Evolutionary conservation across 2,113 vertebrate species (phyloP).

Genomic region (Lichenostomus cassidix): DNA sequence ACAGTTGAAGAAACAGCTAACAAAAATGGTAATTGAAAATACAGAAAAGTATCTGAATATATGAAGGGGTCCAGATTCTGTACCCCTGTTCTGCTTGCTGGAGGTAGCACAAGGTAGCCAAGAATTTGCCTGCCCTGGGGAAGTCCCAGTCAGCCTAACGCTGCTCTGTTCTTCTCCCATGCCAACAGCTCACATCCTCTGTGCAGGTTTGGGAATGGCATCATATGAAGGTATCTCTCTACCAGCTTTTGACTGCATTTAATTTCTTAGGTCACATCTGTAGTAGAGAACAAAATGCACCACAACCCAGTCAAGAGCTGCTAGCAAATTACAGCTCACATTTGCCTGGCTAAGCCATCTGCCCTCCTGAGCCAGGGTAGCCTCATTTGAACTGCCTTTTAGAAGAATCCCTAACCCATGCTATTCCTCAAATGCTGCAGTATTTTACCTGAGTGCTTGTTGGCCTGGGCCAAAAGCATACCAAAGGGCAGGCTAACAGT

Average conservation of each 20-base stretch:
- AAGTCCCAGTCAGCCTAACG: fast-evolving
- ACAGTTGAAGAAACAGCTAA: not conserved
- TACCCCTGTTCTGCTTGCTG: not conserved
- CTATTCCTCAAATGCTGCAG: not conserved
- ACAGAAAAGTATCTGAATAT: not conserved
- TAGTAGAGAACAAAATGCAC: not conserved
- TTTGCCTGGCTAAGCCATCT: not conserved
- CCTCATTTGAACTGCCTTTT: not conserved
- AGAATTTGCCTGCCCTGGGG: not conserved
- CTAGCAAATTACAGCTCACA: not conserved
- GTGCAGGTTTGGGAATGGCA: not conserved
- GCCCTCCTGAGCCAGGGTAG: not conserved
- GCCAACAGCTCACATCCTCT: not conserved
- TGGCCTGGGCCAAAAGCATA: not conserved
- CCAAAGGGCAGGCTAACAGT: not conserved
- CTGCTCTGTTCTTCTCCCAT: not conserved
- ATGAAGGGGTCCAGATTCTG: not conserved
- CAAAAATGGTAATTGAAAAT: not conserved
- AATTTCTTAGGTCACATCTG: not conserved
- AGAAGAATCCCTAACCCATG: not conserved
- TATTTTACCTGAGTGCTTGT: not conserved
- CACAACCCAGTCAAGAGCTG: not conserved
- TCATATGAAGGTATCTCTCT: not conserved
- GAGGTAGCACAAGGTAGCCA: not conserved
- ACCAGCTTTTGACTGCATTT: not conserved